Evolutionary conservation across 2,888 invertebrate species (phyloP).

Genomic region (Galerucella calmariensis): DNA sequence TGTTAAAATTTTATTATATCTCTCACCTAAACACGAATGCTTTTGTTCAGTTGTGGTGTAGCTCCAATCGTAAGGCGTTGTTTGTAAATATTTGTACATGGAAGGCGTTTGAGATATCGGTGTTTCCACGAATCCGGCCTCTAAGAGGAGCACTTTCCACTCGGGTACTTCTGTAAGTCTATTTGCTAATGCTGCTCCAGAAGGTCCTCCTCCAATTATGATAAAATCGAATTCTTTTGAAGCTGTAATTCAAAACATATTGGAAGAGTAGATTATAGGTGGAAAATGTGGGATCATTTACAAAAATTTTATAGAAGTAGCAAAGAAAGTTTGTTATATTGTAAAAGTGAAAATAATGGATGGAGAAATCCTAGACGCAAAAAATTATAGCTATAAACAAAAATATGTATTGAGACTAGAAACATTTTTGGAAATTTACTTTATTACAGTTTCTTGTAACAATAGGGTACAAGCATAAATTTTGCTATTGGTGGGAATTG

Average conservation of each 20-base stretch:
- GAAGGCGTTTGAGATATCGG: slow-evolving; percentile 62
- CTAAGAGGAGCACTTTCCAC: slow-evolving; percentile 59
- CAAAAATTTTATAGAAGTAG: no score
- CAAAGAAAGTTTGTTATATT: no score
- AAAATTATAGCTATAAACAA: no score
- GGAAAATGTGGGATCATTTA: no score
- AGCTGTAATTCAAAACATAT: slow-evolving; percentile 16
- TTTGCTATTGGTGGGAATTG: no score
- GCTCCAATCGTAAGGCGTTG: slow-evolving; percentile 63
- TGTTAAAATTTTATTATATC: not conserved
- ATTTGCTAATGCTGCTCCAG: slow-evolving; percentile 67
- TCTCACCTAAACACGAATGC: slow-evolving; percentile 66
- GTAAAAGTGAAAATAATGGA: no score
- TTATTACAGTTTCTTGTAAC: no score
- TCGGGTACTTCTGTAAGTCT: slow-evolving; percentile 65
- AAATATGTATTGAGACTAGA: no score
- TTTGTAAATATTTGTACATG: slow-evolving; percentile 61
- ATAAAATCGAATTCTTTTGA: slow-evolving; percentile 64
- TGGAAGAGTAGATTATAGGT: not conserved
- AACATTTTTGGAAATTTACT: no score
- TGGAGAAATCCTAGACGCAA: no score
- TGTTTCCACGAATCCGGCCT: slow-evolving; percentile 56
- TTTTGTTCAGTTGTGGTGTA: slow-evolving; percentile 66
- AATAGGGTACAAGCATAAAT: no score
- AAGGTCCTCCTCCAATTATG: slow-evolving; percentile 66